Base-by-base conservation (phyloP, 2,113 vertebrate genomes). In the Bujurquina vittata region DNA sequence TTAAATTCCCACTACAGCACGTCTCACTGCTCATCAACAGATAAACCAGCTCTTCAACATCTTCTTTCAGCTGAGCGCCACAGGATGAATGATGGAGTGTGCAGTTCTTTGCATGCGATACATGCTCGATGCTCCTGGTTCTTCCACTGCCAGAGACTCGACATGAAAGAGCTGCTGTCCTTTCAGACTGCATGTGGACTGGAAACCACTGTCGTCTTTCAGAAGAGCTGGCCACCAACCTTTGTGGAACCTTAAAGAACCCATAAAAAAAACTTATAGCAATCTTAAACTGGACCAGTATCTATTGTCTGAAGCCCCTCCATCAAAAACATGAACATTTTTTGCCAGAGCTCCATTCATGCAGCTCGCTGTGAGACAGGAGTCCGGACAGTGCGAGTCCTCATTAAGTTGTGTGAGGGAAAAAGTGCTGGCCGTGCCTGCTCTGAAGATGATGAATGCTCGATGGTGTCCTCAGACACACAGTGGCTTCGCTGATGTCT, bases 1-100 rank as follows among this genome's bases (percentile, higher is more conserved):
- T 18, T 26, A 49, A 10, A 67, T 46, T 67, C 63, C 18, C 22
- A 18, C 40, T 72, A 18, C 17, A 29, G 26, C 18, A 4, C 67
- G 54, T 54, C 23, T 29, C 26, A 31, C 67, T 10, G 3, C 26
- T 72, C 67, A 73, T 73, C n/a, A n/a, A n/a, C n/a, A n/a, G n/a
- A n/a, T n/a, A 73, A 73, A 54, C 67, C 46, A 31, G 46, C 67
- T 69, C 46, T 26, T 73, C 46, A 40, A 37, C 33, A 55, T 54
- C 49, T 74, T 4, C 63, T 67, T 67, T 74, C 29, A 74, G 15
- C 72, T 75, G 52, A 58, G 54, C 5, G 54, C 73, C 73, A 75
- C 54, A 23, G 33, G 22, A 58, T 57, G n/a, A 75, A 17, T 75
- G 73, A 75, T 75, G n/a, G 31, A 75, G 73, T 14, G 15, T 75